Evolutionary conservation across 2,888 invertebrate genomes (phyloP).

Genomic region (Drosophila sordidula): DNA sequence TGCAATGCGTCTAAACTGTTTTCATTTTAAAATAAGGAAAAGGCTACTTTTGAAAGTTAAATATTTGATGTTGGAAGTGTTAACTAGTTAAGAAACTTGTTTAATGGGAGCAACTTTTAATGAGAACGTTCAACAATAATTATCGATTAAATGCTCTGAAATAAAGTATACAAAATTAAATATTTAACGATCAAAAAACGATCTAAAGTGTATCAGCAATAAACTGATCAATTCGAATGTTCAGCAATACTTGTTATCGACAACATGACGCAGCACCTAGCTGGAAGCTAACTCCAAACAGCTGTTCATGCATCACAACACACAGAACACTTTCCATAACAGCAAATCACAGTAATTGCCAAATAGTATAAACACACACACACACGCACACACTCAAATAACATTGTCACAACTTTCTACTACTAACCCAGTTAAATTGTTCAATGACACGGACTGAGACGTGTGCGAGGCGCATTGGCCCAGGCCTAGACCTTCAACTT

Average conservation of each 20-base stretch:
- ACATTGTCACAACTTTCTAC: constrained; percentile 68
- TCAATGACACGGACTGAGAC: constrained; percentile 50
- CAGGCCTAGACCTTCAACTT: constrained; percentile 56
- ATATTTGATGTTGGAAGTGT: too few relatives aligned
- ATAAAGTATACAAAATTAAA: background rate
- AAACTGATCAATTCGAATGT: background rate
- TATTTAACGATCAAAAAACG: background rate
- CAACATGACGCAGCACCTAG: constrained; percentile 14
- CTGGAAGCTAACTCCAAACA: background rate
- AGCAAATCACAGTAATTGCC: constrained; percentile 52
- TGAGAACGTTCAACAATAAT: background rate
- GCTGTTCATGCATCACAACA: constrained; percentile 12
- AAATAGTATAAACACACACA: constrained; percentile 34
- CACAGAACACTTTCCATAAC: constrained; percentile 45
- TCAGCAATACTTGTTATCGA: background rate
- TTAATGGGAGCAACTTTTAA: background rate
- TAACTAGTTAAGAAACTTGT: too few relatives aligned
- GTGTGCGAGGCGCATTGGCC: constrained; percentile 13
- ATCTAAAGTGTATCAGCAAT: background rate
- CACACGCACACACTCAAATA: constrained; percentile 2
- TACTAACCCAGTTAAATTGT: constrained; percentile 69
- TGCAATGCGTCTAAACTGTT: too few relatives aligned
- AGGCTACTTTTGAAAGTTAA: too few relatives aligned
- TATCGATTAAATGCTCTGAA: background rate
- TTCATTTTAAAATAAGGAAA: background rate